Conservation (phyloP, 2,888 invertebrate genomes). For the Lochmaea crataegi region DNA sequence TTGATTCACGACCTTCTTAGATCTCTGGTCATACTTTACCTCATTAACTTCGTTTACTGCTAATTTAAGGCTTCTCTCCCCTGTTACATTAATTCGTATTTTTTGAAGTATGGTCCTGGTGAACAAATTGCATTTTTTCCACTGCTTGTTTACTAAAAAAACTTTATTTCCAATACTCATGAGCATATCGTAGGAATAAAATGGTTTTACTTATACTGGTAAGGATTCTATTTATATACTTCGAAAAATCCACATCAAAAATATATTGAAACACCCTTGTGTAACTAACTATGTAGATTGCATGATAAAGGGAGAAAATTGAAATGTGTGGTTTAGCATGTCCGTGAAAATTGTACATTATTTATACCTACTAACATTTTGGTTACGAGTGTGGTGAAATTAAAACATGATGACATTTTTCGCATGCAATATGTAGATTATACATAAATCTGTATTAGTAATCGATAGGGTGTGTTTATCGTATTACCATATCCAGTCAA, state of each 20-base stretch:
- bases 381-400: conserved; percentile 4
- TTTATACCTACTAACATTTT: conserved; percentile 10
- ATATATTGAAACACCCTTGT: conserved; percentile 6
- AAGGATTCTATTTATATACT: no score
- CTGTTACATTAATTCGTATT: no score
- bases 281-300: conserved; percentile 17
- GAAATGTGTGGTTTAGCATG: conserved; percentile 7
- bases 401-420: conserved; percentile 11
- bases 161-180: no score
- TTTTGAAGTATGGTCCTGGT: no score
- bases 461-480: not conserved
- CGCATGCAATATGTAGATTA: conserved; percentile 16
- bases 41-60: no score
- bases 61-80: no score
- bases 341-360: conserved; percentile 16
- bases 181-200: no score
- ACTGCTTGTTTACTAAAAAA: no score
- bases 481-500: not conserved
- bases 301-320: conserved; percentile 20
- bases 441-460: conserved; percentile 10
- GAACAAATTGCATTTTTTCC: no score
- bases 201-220: no score
- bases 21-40: no score
- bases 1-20: no score
- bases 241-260: not conserved